Base-by-base conservation (phyloP, 2,113 vertebrate species). In the Motacilla tschutschensis region DNA sequence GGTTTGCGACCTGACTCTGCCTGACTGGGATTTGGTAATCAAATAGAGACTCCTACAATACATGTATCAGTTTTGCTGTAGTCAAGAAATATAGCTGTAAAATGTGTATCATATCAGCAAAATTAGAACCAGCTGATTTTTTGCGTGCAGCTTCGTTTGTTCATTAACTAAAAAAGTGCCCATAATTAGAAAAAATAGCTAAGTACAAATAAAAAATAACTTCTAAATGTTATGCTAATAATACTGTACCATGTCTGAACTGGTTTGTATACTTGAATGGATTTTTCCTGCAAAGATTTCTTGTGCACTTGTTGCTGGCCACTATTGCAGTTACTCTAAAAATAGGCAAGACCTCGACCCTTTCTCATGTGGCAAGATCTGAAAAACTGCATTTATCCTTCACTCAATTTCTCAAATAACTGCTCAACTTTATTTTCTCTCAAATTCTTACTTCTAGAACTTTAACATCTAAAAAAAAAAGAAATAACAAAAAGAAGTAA, bases 1-100 rank as follows among this genome's bases (percentile, higher is more conserved):
- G 76, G 83, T 85, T 95, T 94, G 87, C 14, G 62, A 93, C 87
- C 87, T 91, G 76, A 81, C 85, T 93, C 74, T 94, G 54, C 26
- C 83, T 91, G 93, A 74, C 74, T 95, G 93, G 80, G 85, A 93
- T 93, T 92, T 92, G 80, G 82, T 91, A 95, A 96, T 93, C 88
- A 95, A 88, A 93, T 95, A 93, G 72, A 93, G 81, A 88, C 29
- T 80, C n/a, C 80, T 90, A 69, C 71, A 90, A 64, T 47, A 76
- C 3, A 3, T 76, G 48, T 86, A 83, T 78, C 90, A 80, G 69
- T 73, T 89, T 88, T 89, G 38, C 79, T 67, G 38, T 59, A 90
- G 83, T 67, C 66, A 77, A 94, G 88, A 93, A 91, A 85, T 63
- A 77, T 1, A 88, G 80, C 69, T 75, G 76, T 72, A 91, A 79